phyloP scores from a whole-genome alignment of 1,140 invertebrate genomes.

The Armadillidium nasatum region DNA sequence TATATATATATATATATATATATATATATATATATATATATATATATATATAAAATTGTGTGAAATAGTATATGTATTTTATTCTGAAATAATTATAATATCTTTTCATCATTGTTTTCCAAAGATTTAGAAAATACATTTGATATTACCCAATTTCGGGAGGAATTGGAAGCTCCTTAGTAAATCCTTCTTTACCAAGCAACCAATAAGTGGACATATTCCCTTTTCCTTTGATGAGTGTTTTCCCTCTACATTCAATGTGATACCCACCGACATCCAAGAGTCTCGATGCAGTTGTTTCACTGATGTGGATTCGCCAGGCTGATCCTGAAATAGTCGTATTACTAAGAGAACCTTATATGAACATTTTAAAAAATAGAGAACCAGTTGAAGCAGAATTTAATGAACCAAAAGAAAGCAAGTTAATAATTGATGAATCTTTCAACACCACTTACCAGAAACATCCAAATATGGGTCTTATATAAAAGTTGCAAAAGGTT shows the following conservation, averaged over 20 bases:
- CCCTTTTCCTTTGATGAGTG: constrained; percentile 64
- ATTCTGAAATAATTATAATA: too few species aligned
- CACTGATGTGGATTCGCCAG: constrained; percentile 67
- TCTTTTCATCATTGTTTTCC: not conserved
- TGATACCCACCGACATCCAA: constrained; percentile 73
- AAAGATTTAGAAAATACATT: not conserved
- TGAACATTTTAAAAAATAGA: too few species aligned
- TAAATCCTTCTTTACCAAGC: constrained; percentile 75
- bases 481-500: too few species aligned
- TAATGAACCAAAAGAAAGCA: too few species aligned
- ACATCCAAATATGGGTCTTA: too few species aligned
- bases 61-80: too few species aligned
- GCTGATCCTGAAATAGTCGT: constrained; percentile 56
- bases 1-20: too few species aligned
- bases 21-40: not conserved
- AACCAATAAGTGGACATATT: constrained; percentile 44
- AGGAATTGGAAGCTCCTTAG: constrained; percentile 73
- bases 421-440: too few species aligned
- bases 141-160: constrained; percentile 66
- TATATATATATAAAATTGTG: too few species aligned
- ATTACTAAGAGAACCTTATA: too few species aligned
- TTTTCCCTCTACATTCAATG: constrained; percentile 73
- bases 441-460: too few species aligned
- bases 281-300: constrained; percentile 63
- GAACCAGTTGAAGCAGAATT: too few species aligned